Percentiles rank a stretch among this genome's conserved stretches.
Evolutionary conservation across 2,113 vertebrate species (phyloP).

Genomic region (Urocolius indicus): DNA sequence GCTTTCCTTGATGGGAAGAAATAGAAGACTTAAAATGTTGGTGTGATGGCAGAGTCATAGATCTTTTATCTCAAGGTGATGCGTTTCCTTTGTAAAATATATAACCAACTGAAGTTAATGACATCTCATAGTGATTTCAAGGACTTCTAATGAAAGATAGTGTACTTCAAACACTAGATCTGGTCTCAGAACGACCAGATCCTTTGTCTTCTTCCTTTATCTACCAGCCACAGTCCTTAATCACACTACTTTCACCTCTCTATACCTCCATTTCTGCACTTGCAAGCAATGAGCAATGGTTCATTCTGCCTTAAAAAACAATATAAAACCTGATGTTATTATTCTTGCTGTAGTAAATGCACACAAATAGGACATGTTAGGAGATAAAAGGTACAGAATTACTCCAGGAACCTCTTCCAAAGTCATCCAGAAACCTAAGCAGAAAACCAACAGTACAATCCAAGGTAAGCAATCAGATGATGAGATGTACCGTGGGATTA

Average conservation of each 20-base stretch:
- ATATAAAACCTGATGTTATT: neutral
- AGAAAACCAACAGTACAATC: neutral
- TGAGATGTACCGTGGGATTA: neutral
- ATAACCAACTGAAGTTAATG: neutral
- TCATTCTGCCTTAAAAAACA: neutral
- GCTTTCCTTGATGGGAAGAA: neutral
- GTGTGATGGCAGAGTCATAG: neutral
- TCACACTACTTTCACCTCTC: neutral
- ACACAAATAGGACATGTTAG: neutral
- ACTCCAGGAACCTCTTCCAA: neutral
- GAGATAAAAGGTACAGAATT: neutral
- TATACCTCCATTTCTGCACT: neutral
- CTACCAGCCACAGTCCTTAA: neutral
- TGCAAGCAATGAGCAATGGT: neutral
- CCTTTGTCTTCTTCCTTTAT: neutral
- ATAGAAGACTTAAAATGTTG: neutral
- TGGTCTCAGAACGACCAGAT: neutral
- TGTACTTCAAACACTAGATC: neutral
- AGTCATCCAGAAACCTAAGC: neutral
- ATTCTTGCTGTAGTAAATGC: neutral
- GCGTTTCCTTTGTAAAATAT: neutral
- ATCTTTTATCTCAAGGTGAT: neutral
- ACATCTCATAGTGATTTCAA: neutral
- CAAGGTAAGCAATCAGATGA: neutral
- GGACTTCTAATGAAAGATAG: neutral